phyloP scores from a whole-genome alignment of 2,113 vertebrate genomes.

The Rhinolophus ferrumequinum region DNA sequence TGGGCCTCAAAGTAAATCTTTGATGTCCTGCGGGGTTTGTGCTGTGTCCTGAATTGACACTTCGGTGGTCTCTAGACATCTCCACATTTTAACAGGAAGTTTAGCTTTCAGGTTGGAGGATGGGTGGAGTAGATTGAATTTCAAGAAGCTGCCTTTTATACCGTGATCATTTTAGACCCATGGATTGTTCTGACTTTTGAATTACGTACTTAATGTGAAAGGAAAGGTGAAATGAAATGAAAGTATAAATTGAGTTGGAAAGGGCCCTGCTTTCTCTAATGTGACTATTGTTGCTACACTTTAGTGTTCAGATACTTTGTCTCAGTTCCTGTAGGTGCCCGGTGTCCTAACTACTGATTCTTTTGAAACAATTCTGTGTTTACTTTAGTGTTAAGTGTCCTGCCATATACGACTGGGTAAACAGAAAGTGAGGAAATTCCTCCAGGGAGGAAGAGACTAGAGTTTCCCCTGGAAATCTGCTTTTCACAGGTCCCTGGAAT shows the following conservation, averaged over 20 bases:
- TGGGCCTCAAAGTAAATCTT: neutral
- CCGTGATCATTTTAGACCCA: neutral
- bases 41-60: neutral
- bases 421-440: neutral
- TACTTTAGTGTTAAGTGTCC: neutral
- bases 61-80: neutral
- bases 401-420: neutral
- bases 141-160: constrained; percentile 21
- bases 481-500: neutral
- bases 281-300: neutral
- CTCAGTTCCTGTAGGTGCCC: neutral
- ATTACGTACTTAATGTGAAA: neutral
- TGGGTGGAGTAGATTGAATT: constrained; percentile 24
- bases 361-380: neutral
- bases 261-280: neutral
- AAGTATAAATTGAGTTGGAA: neutral
- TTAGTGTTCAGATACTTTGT: neutral
- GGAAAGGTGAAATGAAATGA: neutral
- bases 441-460: neutral
- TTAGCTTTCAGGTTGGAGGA: neutral
- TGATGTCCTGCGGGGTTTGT: neutral
- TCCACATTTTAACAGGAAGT: neutral
- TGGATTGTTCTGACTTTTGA: neutral
- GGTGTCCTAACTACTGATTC: neutral
- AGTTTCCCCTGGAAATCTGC: neutral